These are phyloP conservation scores for Neomicropteryx cornuta DNA, from an alignment of 1,140 invertebrate genomes.

Conservation along the genomic window DNA sequence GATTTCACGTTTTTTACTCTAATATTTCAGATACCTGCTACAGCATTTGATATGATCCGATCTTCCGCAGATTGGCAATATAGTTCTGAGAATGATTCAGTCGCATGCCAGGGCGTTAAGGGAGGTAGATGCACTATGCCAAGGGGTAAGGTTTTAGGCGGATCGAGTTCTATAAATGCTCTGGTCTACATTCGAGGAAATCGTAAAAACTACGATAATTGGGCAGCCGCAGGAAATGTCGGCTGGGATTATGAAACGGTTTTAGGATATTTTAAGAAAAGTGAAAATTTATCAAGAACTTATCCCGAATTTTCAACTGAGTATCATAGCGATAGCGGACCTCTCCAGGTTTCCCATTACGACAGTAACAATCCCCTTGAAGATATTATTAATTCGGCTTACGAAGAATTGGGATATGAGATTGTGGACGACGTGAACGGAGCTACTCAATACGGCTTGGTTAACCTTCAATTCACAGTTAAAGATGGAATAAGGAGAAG, in stretches of 20 bases:
- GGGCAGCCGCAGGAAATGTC: conserved; percentile 44
- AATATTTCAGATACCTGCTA: too few species aligned
- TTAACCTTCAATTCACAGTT: background rate
- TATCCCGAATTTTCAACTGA: too few species aligned
- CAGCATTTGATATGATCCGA: too few species aligned
- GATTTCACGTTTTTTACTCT: too few species aligned
- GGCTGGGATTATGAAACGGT: conserved; percentile 69
- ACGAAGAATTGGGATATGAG: background rate
- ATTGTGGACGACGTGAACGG: background rate
- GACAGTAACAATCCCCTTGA: background rate
- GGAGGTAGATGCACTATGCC: too few species aligned
- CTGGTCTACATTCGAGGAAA: conserved; percentile 70
- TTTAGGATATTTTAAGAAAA: conserved; percentile 20
- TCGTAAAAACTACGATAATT: conserved; percentile 54
- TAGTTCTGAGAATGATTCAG: too few species aligned
- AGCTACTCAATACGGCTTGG: background rate
- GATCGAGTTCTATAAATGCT: conserved; percentile 57
- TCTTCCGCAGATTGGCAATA: too few species aligned
- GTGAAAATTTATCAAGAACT: too few species aligned
- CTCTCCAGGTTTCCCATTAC: too few species aligned
- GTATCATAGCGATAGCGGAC: too few species aligned
- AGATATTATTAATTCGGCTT: background rate
- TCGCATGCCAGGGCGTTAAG: too few species aligned
- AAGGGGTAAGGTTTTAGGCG: conserved; percentile 44
- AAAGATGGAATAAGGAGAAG: conserved; percentile 9